These are phyloP conservation scores for Melanophora roralis DNA, from an alignment of 2,888 invertebrate genomes.

Conservation along the genomic window DNA sequence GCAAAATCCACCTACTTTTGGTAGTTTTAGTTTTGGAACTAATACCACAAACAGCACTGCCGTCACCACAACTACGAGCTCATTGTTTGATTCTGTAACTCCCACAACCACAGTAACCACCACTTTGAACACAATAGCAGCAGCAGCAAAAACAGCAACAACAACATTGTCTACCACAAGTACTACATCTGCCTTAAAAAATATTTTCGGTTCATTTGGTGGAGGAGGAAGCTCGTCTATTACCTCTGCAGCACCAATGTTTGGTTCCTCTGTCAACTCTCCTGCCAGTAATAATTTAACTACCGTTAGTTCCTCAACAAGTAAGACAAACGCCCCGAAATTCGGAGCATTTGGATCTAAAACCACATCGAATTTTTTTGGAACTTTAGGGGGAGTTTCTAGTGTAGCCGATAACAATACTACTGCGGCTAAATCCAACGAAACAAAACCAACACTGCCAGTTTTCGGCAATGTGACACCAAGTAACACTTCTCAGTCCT, in stretches of 20 bases:
- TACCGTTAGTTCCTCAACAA: slow-evolving; percentile 47
- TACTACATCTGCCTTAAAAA: slow-evolving; percentile 54
- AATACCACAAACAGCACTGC: slow-evolving; percentile 33
- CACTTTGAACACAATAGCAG: slow-evolving; percentile 27
- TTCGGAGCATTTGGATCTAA: slow-evolving; percentile 59
- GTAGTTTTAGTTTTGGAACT: slow-evolving; percentile 62
- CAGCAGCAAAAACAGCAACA: slow-evolving; percentile 47
- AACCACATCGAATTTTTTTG: slow-evolving; percentile 61
- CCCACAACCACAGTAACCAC: slow-evolving; percentile 31
- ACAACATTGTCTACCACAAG: slow-evolving; percentile 39
- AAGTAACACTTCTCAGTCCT: slow-evolving; percentile 40
- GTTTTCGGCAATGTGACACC: slow-evolving; percentile 61
- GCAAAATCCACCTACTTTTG: slow-evolving; percentile 41
- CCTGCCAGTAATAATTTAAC: slow-evolving; percentile 56
- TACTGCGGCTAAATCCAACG: slow-evolving; percentile 7
- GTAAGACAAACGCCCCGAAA: slow-evolving; percentile 53
- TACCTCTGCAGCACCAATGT: slow-evolving; percentile 46
- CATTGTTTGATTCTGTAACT: slow-evolving; percentile 39
- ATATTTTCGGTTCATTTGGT: slow-evolving; percentile 64
- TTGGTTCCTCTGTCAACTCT: slow-evolving; percentile 63
- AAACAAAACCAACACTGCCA: slow-evolving; percentile 55
- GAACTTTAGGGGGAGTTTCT: slow-evolving; percentile 51
- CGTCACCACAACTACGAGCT: slow-evolving; percentile 29
- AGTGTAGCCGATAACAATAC: slow-evolving; percentile 29
- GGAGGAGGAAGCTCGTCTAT: slow-evolving; percentile 24